Evolutionary conservation across 2,888 invertebrate genomes (phyloP).

Genomic region (Deilephila elpenor): DNA sequence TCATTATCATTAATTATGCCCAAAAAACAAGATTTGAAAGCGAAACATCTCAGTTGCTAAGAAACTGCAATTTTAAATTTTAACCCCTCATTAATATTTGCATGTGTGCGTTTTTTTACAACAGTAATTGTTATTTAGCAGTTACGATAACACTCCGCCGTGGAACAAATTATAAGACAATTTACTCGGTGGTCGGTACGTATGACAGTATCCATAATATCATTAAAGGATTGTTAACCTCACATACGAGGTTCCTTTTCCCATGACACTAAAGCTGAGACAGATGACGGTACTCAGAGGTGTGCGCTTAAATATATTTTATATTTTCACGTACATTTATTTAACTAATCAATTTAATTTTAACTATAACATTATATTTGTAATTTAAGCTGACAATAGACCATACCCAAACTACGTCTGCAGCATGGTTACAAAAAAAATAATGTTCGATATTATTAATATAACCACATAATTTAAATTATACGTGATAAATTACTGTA

Average conservation of each 20-base stretch:
- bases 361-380: background rate
- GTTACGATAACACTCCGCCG: constrained; percentile 36
- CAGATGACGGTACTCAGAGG: background rate
- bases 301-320: background rate
- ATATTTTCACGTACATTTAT: background rate
- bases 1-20: background rate
- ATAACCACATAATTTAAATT: too few species aligned
- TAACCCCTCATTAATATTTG: constrained; percentile 26
- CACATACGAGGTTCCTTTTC: constrained; percentile 15
- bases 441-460: too few species aligned
- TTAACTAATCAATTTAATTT: background rate
- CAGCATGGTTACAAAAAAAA: too few species aligned
- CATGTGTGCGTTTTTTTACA: constrained; percentile 27
- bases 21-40: constrained; percentile 13
- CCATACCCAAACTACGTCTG: too few species aligned
- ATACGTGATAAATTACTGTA: too few species aligned
- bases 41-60: constrained; percentile 22
- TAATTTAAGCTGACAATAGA: too few species aligned
- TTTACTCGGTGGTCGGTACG: constrained; percentile 36
- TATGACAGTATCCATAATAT: constrained; percentile 33
- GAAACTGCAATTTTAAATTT: constrained; percentile 2
- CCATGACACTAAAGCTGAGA: constrained; percentile 21
- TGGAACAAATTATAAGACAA: constrained; percentile 37
- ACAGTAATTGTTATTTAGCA: constrained; percentile 47
- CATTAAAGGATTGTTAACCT: constrained; percentile 42